Conservation (phyloP, 2,113 vertebrate genomes). For the Podarcis muralis region DNA sequence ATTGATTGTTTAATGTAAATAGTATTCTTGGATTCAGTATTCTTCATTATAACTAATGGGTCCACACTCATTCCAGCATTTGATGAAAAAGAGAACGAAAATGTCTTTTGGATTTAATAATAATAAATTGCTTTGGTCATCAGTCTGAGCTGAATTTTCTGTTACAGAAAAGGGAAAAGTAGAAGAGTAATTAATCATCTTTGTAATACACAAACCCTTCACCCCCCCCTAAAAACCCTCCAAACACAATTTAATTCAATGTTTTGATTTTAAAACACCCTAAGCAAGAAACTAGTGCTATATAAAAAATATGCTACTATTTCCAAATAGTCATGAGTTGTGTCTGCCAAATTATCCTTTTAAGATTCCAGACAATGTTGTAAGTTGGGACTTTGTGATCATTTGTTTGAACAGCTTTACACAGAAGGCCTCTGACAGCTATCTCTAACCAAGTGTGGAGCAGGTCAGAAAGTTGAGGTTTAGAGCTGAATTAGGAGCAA, state of each 20-base stretch:
- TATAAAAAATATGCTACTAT: not conserved
- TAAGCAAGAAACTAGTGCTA: not conserved
- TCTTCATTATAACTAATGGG: slow-evolving; percentile 55
- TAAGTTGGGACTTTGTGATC: not conserved
- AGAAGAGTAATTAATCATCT: slow-evolving; percentile 26
- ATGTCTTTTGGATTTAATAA: slow-evolving; percentile 39
- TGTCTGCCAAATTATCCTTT: not conserved
- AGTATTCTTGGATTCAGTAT: slow-evolving; percentile 20
- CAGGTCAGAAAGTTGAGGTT: not conserved
- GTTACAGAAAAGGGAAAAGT: slow-evolving; percentile 38
- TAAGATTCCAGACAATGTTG: not conserved
- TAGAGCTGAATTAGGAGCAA: not conserved
- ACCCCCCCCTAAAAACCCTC: not conserved
- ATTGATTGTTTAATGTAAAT: slow-evolving; percentile 39
- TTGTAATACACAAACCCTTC: slow-evolving; percentile 34
- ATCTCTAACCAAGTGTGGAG: not conserved
- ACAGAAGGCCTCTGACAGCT: not conserved
- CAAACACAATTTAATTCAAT: not conserved
- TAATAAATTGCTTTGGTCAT: slow-evolving; percentile 57
- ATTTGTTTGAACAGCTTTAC: not conserved
- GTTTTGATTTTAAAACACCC: slow-evolving; percentile 22
- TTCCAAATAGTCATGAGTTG: not conserved
- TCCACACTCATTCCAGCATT: slow-evolving; percentile 32
- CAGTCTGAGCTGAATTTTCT: slow-evolving; percentile 43
- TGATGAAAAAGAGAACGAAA: slow-evolving; percentile 32